Evolutionary conservation across 2,888 invertebrate genomes (phyloP).

Genomic region (Entomobrya multifasciata): DNA sequence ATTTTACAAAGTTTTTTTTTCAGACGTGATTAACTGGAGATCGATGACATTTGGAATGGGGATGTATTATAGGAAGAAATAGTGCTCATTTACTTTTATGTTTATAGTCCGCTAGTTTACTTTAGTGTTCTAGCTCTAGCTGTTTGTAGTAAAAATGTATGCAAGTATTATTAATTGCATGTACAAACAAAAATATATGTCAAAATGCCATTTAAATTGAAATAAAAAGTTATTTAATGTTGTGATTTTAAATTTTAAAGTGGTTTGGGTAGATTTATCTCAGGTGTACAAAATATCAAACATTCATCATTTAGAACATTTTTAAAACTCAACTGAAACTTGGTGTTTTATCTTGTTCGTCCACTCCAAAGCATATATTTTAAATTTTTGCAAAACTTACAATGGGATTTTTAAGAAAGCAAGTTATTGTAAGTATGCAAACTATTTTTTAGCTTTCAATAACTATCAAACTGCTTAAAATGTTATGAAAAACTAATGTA

Average conservation of each 20-base stretch:
- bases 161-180: neutral
- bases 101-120: neutral
- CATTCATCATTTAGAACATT: no score
- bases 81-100: neutral
- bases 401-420: neutral
- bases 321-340: no score
- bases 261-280: no score
- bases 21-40: neutral
- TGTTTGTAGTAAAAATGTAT: neutral
- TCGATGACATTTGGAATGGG: neutral
- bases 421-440: neutral
- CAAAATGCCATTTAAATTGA: neutral
- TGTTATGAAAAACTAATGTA: neutral
- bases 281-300: no score
- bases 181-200: slow-evolving; percentile 12
- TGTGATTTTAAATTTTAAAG: neutral
- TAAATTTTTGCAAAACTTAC: neutral
- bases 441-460: no score
- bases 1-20: no score
- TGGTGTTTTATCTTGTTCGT: no score
- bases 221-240: neutral
- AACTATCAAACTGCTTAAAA: no score
- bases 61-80: neutral
- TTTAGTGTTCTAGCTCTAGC: neutral
- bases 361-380: no score